phyloP scores from a whole-genome alignment of 1,140 invertebrate genomes.

The Drusus annulatus region DNA sequence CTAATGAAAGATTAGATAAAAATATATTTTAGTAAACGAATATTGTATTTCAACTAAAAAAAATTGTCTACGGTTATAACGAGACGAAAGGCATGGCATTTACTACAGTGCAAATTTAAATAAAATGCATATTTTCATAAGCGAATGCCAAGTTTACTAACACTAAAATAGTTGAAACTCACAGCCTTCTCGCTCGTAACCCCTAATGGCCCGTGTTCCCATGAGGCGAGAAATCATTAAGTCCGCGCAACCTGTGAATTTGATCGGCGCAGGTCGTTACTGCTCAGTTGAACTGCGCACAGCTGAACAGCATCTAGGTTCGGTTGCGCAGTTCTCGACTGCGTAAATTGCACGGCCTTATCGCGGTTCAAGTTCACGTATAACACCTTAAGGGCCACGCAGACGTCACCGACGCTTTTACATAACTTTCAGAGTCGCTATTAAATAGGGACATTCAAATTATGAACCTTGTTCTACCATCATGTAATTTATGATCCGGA shows the following conservation, averaged over 20 bases:
- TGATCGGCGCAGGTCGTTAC: neutral
- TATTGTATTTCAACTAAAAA: too few relatives aligned
- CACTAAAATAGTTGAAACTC: too few relatives aligned
- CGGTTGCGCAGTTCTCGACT: constrained; percentile 7
- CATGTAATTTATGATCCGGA: neutral
- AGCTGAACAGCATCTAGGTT: too few relatives aligned
- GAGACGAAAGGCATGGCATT: too few relatives aligned
- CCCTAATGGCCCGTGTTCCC: neutral
- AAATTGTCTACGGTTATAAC: too few relatives aligned
- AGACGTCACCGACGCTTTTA: constrained; percentile 36
- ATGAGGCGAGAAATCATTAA: neutral
- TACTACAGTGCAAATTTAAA: too few relatives aligned
- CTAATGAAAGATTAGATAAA: too few relatives aligned
- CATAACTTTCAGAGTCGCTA: constrained; percentile 40
- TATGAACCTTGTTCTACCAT: neutral
- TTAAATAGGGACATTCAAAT: neutral
- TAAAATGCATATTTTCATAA: too few relatives aligned
- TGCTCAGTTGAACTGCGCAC: too few relatives aligned
- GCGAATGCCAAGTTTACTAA: too few relatives aligned
- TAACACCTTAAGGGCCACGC: constrained; percentile 41
- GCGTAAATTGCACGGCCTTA: constrained; percentile 48
- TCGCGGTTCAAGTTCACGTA: constrained; percentile 50
- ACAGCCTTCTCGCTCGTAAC: too few relatives aligned
- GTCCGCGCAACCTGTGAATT: neutral
- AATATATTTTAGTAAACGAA: too few relatives aligned